Conservation (phyloP, 2,797 vertebrate species). For the Synanceia verrucosa region DNA sequence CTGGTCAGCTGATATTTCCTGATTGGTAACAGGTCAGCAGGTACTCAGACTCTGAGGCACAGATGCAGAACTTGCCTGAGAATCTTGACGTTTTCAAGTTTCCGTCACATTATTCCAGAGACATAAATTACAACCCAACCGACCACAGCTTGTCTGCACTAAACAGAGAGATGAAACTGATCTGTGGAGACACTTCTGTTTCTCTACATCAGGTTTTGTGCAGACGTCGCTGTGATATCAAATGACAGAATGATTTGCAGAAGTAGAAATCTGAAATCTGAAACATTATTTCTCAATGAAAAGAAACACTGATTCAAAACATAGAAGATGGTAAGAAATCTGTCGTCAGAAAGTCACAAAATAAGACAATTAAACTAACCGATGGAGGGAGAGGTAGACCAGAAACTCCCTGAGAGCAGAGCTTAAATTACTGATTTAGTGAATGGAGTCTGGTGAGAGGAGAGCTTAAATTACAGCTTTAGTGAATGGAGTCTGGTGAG, state of each 20-base stretch:
- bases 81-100: not conserved
- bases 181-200: not conserved
- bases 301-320: not conserved
- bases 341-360: too few species aligned
- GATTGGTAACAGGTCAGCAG: conserved; percentile 12
- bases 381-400: too few species aligned
- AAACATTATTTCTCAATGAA: not conserved
- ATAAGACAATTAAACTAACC: too few species aligned
- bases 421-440: too few species aligned
- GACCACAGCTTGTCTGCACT: not conserved
- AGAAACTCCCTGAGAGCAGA: too few species aligned
- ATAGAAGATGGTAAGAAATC: not conserved
- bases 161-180: not conserved
- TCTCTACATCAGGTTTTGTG: not conserved
- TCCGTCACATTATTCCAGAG: not conserved
- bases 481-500: too few species aligned
- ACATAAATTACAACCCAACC: not conserved
- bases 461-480: too few species aligned
- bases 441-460: too few species aligned
- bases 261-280: conserved; percentile 7
- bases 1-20: conserved; percentile 6
- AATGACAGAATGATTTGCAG: not conserved
- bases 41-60: not conserved
- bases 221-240: not conserved
- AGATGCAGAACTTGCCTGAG: not conserved